phyloP scores from a whole-genome alignment of 2,888 invertebrate species.

The Heliothis peltigera region DNA sequence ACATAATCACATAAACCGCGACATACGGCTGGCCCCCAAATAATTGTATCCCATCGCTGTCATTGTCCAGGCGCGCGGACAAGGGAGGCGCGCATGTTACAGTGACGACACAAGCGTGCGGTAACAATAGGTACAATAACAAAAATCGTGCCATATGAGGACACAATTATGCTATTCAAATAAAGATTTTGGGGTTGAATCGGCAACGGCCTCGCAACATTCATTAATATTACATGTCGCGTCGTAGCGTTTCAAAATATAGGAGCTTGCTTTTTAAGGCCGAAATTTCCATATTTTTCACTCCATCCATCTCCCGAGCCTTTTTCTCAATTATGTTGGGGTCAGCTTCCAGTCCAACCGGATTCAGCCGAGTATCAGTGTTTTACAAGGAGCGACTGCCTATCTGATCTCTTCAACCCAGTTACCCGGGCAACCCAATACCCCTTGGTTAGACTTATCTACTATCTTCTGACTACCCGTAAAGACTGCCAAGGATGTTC shows the following conservation, averaged over 20 bases:
- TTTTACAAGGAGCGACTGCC: too few relatives aligned
- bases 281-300: too few relatives aligned
- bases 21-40: slow-evolving; percentile 41
- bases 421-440: too few relatives aligned
- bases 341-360: too few relatives aligned
- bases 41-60: slow-evolving; percentile 37
- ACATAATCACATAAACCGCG: slow-evolving; percentile 17
- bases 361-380: too few relatives aligned
- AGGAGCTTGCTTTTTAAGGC: neutral
- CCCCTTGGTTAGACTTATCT: too few relatives aligned
- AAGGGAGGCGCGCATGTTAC: slow-evolving; percentile 23
- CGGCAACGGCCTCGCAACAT: neutral
- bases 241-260: neutral
- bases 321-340: too few relatives aligned
- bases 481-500: too few relatives aligned
- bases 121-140: too few relatives aligned
- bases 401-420: too few relatives aligned
- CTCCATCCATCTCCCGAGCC: too few relatives aligned
- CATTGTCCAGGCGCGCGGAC: slow-evolving; percentile 36
- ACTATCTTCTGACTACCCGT: too few relatives aligned
- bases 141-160: slow-evolving; percentile 39
- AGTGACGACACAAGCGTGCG: slow-evolving; percentile 2
- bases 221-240: neutral
- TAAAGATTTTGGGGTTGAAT: slow-evolving; percentile 26
- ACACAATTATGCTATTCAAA: slow-evolving; percentile 44